These are phyloP conservation scores for Pipistrellus pygmaeus DNA, from an alignment of 2,797 vertebrate genomes.

Conservation along the genomic window DNA sequence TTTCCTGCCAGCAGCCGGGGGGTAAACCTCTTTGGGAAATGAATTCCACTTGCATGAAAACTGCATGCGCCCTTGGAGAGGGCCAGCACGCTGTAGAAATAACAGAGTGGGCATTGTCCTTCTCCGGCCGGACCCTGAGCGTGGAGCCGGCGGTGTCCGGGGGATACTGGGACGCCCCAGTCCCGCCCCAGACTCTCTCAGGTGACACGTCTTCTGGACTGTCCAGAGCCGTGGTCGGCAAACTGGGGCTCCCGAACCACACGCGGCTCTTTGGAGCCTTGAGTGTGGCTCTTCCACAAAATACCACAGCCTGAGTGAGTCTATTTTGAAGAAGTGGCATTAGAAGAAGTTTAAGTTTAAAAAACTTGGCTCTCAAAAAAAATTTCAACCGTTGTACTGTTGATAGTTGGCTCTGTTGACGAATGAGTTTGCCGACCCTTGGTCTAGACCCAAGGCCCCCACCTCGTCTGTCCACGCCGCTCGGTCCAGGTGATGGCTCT, in stretches of 20 bases:
- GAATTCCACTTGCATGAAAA: conserved; percentile 45
- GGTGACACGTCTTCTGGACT: not conserved
- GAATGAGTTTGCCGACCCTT: too few relatives aligned
- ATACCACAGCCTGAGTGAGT: too few relatives aligned
- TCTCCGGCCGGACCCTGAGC: not conserved
- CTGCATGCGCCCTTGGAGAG: conserved; percentile 31
- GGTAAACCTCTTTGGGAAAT: conserved; percentile 71
- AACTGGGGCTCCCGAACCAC: too few relatives aligned
- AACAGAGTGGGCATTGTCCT: conserved; percentile 46
- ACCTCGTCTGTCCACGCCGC: not conserved
- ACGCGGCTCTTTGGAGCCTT: too few relatives aligned
- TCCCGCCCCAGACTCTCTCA: not conserved
- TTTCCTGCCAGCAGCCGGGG: conserved; percentile 73
- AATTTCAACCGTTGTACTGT: too few relatives aligned
- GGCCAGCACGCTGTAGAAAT: conserved; percentile 16
- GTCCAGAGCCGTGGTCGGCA: not conserved
- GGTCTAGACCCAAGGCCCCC: not conserved
- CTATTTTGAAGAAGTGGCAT: too few relatives aligned
- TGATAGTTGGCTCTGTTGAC: too few relatives aligned
- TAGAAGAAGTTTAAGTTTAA: too few relatives aligned
- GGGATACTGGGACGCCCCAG: not conserved
- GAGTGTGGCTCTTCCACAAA: too few relatives aligned
- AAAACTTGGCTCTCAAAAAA: too few relatives aligned
- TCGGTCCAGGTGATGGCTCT: not conserved
- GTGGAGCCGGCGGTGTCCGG: not conserved